phyloP scores from a whole-genome alignment of 2,113 vertebrate genomes.

The Camelus bactrianus region DNA sequence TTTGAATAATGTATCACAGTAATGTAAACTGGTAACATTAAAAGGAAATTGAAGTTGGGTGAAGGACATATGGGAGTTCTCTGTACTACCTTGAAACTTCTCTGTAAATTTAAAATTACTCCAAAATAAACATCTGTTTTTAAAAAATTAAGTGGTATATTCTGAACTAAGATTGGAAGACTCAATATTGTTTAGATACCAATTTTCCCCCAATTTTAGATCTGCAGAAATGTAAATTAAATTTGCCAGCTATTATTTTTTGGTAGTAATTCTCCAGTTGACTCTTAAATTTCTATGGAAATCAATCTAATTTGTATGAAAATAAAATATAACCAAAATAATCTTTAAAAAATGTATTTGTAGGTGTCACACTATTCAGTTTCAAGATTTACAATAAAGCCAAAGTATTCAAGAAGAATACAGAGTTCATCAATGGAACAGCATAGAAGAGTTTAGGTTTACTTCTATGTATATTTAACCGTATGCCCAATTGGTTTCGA shows the following conservation, averaged over 20 bases:
- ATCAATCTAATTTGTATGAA: background rate
- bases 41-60: background rate
- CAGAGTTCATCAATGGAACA: background rate
- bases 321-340: constrained; percentile 3
- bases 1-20: background rate
- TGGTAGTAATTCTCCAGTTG: background rate
- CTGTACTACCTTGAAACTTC: background rate
- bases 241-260: background rate
- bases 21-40: background rate
- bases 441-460: background rate
- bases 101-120: background rate
- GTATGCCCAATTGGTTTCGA: background rate
- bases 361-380: background rate
- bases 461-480: background rate
- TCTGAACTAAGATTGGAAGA: background rate
- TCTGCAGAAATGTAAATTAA: background rate
- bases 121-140: background rate
- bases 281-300: background rate
- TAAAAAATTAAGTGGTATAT: background rate
- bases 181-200: background rate
- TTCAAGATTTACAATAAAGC: background rate
- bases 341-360: background rate
- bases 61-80: background rate
- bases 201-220: background rate
- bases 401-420: background rate